phyloP scores from a whole-genome alignment of 2,113 vertebrate species.

The Tiliqua scincoides region DNA sequence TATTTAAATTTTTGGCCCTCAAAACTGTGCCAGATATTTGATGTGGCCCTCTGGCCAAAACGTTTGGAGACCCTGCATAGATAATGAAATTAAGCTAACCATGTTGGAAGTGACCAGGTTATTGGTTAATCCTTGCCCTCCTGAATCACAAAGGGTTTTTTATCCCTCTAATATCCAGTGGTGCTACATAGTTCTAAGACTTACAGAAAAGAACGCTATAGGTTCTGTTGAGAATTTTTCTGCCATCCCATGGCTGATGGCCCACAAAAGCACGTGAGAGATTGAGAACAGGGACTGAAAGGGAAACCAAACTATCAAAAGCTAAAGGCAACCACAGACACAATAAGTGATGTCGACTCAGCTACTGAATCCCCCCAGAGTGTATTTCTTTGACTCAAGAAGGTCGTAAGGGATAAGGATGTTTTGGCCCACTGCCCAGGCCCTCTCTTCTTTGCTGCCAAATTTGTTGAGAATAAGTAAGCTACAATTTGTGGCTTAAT shows the following conservation, averaged over 20 bases:
- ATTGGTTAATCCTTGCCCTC: no score
- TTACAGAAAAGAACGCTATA: not conserved
- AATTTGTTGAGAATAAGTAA: conserved; percentile 22
- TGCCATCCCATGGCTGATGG: not conserved
- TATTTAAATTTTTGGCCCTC: no score
- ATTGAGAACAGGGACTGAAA: not conserved
- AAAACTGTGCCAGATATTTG: no score
- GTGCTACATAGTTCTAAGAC: not conserved
- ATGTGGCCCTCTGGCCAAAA: no score
- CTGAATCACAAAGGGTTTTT: not conserved
- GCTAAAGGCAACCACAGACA: not conserved
- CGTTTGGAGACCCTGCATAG: no score
- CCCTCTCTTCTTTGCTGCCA: conserved; percentile 17
- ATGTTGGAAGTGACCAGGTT: not conserved
- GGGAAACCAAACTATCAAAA: not conserved
- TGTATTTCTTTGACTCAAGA: conserved; percentile 11
- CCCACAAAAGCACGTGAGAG: not conserved
- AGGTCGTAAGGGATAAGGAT: conserved; percentile 9
- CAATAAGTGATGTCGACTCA: not conserved
- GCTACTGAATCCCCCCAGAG: not conserved
- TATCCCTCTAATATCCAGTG: not conserved
- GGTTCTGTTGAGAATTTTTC: not conserved
- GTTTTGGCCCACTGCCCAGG: conserved; percentile 17
- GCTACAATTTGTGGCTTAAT: conserved; percentile 11
- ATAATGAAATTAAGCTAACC: not conserved